A percentile compares a stretch with the other conserved stretches of the same genome.
Conservation (phyloP, 2,888 invertebrate genomes). For the Apamea epomidion region DNA sequence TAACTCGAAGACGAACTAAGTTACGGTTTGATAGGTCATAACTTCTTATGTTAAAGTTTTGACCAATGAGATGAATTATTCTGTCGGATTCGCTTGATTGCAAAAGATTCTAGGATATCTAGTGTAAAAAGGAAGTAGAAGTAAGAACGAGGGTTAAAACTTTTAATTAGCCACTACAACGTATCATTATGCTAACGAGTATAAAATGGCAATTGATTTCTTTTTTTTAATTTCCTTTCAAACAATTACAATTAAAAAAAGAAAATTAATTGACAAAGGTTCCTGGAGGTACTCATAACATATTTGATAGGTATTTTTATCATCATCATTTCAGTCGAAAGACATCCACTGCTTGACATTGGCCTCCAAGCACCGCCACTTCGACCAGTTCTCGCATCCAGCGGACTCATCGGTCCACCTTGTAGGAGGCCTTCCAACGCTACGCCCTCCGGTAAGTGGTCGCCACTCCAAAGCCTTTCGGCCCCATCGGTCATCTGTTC, state of each 20-base stretch:
- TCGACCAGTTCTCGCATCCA: background rate
- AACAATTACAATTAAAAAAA: too few species aligned
- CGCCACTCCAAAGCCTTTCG: too few species aligned
- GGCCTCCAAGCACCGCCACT: background rate
- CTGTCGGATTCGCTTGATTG: constrained; percentile 8
- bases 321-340: background rate
- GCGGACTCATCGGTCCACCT: too few species aligned
- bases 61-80: constrained; percentile 16
- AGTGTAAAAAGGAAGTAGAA: background rate
- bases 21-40: constrained; percentile 7
- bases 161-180: background rate
- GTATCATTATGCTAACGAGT: background rate
- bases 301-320: background rate
- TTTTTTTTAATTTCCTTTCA: background rate
- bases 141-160: background rate
- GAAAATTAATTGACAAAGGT: too few species aligned
- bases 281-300: background rate
- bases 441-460: too few species aligned
- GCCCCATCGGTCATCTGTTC: too few species aligned
- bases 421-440: too few species aligned
- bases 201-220: background rate
- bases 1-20: constrained; percentile 40
- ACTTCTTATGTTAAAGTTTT: constrained; percentile 34
- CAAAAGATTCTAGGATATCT: constrained; percentile 4
- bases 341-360: background rate